Evolutionary conservation across 2,888 invertebrate species (phyloP), one percentile per base, ranked within the genome.

Genomic region (Cheilosia urbana): DNA sequence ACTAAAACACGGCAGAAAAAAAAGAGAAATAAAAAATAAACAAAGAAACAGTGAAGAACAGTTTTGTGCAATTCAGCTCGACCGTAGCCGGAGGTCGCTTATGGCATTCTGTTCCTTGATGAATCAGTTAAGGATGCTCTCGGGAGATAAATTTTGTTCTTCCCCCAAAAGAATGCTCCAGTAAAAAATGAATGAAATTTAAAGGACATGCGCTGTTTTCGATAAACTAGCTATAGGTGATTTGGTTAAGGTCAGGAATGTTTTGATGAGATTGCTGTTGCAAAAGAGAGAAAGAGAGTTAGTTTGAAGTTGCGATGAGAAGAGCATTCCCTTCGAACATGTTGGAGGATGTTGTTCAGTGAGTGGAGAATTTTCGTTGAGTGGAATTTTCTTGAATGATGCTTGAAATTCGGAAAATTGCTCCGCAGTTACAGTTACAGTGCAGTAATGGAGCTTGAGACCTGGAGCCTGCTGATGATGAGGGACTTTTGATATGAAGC

Each of bases 161-260:
- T 27, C 60, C 3, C 65, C 58, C 24, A 45, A 49, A 58, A 51
- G 24, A 51, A 58, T 72, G 68, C 77, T 57, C 68, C 13, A 13
- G 37, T 81, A 68, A 81, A 81, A 85, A 85, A 77, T 85, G 85
- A 85, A 81, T 85, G 80, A 85, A 80, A 84, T 75, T 85, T 27
- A 45, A 15, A 45, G 57, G 68, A 63, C 81, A 81, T 85, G 85
- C 81, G 85, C 85, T 27, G 45, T 85, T 40, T 13, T 24, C 11
- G 9, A 13, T 45, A 34, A 21, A 27, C 45, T 24, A 24, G 24
- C 24, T 27, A 9, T 30, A 15, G 62, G 24, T 62, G 63, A 13
- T 79, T 84, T 84, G 73, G 79, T 83, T 83, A 84, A 84, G 83
- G 83, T 84, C 83, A 84, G 83, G 63, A 65, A 69, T 84, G 73